A percentile compares a stretch with the other conserved stretches of the same genome.
phyloP scores from a whole-genome alignment of 2,797 vertebrate species.

The Rhinatrema bivittatum region DNA sequence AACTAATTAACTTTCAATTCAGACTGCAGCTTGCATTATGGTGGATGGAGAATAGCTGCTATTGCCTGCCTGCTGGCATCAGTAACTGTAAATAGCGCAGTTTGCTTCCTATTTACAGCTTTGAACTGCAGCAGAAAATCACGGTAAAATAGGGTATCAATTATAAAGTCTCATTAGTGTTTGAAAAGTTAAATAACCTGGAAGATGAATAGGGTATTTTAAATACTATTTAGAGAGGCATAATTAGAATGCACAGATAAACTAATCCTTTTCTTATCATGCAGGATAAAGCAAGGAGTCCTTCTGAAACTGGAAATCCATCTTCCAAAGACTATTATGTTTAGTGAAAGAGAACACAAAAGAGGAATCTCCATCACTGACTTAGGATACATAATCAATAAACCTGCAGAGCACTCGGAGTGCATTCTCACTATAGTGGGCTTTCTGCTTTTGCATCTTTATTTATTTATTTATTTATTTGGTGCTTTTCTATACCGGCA shows the following conservation, averaged over 20 bases:
- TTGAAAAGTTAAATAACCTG: constrained; percentile 5
- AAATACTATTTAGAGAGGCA: constrained; percentile 3
- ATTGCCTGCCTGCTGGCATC: too few relatives aligned
- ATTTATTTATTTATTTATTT: too few relatives aligned
- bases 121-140: background rate
- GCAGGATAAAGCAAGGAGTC: background rate
- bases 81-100: too few relatives aligned
- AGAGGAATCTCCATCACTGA: constrained; percentile 13
- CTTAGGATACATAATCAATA: constrained; percentile 28
- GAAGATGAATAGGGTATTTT: background rate
- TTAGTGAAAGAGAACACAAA: constrained; percentile 15
- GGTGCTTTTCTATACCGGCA: too few relatives aligned
- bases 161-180: background rate
- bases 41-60: constrained; percentile 1
- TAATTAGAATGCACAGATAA: constrained; percentile 16
- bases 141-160: constrained; percentile 2
- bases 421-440: constrained; percentile 22
- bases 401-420: constrained; percentile 22
- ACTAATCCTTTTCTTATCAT: constrained; percentile 11
- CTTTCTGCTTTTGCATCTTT: too few relatives aligned
- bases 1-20: too few relatives aligned
- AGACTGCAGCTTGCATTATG: background rate
- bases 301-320: constrained; percentile 7
- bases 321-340: constrained; percentile 5
- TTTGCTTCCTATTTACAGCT: background rate